A percentile compares a stretch with the other conserved stretches of the same genome.
Evolutionary conservation across 2,888 invertebrate genomes (phyloP).

Genomic region (Cryptus armator): DNA sequence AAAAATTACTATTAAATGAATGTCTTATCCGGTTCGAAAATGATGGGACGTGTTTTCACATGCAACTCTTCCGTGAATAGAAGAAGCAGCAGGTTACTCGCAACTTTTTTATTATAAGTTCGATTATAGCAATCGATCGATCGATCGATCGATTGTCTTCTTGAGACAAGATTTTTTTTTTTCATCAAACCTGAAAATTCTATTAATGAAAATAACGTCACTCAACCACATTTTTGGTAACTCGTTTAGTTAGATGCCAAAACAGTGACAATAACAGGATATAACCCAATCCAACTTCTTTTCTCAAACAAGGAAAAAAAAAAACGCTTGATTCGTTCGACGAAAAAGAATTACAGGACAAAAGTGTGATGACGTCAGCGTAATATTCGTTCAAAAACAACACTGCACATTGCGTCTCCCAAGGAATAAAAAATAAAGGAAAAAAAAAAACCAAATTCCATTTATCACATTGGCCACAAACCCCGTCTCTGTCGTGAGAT

Average conservation of each 20-base stretch:
- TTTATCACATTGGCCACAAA: constrained; percentile 14
- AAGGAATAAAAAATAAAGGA: neutral
- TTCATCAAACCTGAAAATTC: too few species aligned
- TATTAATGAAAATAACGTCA: too few species aligned
- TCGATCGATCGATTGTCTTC: neutral
- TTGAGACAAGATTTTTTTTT: neutral
- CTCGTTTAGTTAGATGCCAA: too few species aligned
- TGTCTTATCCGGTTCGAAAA: too few species aligned
- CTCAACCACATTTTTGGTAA: too few species aligned
- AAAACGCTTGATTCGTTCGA: neutral
- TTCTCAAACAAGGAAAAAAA: neutral
- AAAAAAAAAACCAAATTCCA: constrained; percentile 15
- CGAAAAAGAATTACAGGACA: neutral
- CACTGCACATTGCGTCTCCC: neutral
- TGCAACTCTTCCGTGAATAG: neutral
- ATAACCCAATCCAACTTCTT: too few species aligned
- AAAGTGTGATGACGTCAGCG: neutral
- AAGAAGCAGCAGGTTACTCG: neutral
- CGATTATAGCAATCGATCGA: neutral
- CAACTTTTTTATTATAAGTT: neutral
- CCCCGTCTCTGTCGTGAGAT: constrained; percentile 30
- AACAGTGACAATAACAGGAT: too few species aligned
- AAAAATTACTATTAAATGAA: too few species aligned
- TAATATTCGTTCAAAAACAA: neutral
- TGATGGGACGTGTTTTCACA: too few species aligned